phyloP scores from a whole-genome alignment of 2,888 invertebrate genomes.

The Dasypolia templi region DNA sequence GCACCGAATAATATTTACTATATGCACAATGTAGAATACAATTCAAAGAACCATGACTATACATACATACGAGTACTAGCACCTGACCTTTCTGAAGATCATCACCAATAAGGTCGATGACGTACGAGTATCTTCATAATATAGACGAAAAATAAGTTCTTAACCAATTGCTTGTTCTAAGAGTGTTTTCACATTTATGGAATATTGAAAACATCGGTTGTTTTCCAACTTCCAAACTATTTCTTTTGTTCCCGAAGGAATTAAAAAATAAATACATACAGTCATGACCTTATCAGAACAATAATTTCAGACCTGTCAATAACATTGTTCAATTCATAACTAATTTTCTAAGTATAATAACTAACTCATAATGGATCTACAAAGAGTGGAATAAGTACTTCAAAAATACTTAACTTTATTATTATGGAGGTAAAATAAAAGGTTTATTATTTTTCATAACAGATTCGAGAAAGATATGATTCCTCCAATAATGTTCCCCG shows the following conservation, averaged over 20 bases:
- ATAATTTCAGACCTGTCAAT: conserved; percentile 10
- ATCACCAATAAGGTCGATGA: neutral
- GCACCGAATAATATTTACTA: neutral
- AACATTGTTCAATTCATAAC: conserved; percentile 15
- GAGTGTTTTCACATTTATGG: neutral
- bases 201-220: neutral
- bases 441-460: neutral
- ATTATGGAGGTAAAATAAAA: neutral
- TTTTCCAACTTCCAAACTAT: no score
- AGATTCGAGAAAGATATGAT: neutral
- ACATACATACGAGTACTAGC: neutral
- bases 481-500: neutral
- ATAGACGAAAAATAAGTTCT: neutral
- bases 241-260: neutral
- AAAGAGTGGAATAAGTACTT: conserved; percentile 17
- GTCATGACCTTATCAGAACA: neutral
- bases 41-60: no score
- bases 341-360: conserved; percentile 12
- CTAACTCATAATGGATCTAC: neutral
- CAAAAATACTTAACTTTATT: conserved; percentile 18
- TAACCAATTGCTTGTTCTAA: neutral
- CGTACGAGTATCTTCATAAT: neutral
- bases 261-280: neutral
- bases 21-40: neutral
- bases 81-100: neutral